Evolutionary conservation across 2,888 invertebrate genomes (phyloP).

Genomic region (Liopterus haemorrhoidalis): DNA sequence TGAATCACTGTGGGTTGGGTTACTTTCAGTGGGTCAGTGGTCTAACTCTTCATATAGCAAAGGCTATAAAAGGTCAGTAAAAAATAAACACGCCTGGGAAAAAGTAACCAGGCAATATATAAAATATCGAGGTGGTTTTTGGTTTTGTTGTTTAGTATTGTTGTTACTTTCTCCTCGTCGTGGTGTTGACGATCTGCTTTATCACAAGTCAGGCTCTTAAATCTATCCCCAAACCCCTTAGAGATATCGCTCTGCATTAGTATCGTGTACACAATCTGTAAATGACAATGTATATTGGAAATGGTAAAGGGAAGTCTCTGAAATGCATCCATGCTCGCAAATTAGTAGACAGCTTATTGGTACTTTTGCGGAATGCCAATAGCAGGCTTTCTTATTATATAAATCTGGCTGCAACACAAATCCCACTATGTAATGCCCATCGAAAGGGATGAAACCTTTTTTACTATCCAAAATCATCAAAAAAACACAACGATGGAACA

Average conservation of each 20-base stretch:
- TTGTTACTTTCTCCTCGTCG: too few species aligned
- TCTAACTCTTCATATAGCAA: slow-evolving; percentile 46
- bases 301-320: slow-evolving; percentile 9
- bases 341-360: slow-evolving; percentile 30
- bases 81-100: slow-evolving; percentile 29
- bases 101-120: slow-evolving; percentile 36
- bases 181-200: slow-evolving; percentile 12
- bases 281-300: slow-evolving; percentile 14
- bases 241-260: slow-evolving; percentile 18
- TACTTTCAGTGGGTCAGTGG: slow-evolving; percentile 38
- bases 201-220: slow-evolving; percentile 18
- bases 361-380: slow-evolving; percentile 41
- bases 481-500: slow-evolving; percentile 21
- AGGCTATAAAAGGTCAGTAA: slow-evolving; percentile 47
- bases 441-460: slow-evolving; percentile 21
- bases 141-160: too few species aligned
- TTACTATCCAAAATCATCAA: slow-evolving; percentile 21
- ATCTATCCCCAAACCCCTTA: slow-evolving; percentile 16
- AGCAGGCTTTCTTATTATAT: slow-evolving; percentile 39
- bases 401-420: background rate
- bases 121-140: too few species aligned
- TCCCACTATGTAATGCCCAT: slow-evolving; percentile 18
- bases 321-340: slow-evolving; percentile 14
- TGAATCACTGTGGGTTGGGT: slow-evolving; percentile 17
- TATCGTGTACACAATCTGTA: slow-evolving; percentile 17